Conservation (phyloP, 2,888 invertebrate genomes). For the Cylindroiulus punctatus region DNA sequence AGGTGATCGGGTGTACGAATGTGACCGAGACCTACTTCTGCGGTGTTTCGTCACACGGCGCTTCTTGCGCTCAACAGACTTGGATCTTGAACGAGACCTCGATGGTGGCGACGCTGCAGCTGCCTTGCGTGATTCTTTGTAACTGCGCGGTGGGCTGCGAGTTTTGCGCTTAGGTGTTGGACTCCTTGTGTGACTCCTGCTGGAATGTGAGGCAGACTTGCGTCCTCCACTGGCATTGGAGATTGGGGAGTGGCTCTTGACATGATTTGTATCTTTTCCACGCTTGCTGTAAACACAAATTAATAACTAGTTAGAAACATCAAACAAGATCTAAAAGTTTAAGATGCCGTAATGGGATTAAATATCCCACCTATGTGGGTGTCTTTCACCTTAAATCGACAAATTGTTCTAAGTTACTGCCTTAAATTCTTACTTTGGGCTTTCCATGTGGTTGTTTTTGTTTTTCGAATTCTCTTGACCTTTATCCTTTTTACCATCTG, state of each 20-base stretch:
- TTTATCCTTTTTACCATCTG: conserved; percentile 52
- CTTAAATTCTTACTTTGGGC: not conserved
- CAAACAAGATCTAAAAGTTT: not conserved
- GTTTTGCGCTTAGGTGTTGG: conserved; percentile 46
- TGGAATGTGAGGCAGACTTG: conserved; percentile 55
- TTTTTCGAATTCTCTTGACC: conserved; percentile 54
- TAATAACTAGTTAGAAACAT: not conserved
- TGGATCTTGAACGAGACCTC: conserved; percentile 62
- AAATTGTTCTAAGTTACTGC: too few species aligned
- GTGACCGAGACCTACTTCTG: conserved; percentile 55
- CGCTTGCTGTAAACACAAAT: conserved; percentile 53
- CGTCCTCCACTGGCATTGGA: conserved; percentile 55
- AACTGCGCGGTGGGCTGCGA: conserved; percentile 58
- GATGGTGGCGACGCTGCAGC: conserved; percentile 37
- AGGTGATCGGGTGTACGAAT: conserved; percentile 55
- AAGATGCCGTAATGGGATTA: not conserved
- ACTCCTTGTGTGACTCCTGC: conserved; percentile 57
- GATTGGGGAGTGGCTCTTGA: conserved; percentile 54
- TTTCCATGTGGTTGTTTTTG: conserved; percentile 46
- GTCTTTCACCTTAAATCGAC: too few species aligned
- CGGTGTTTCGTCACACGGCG: conserved; percentile 55
- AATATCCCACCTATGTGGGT: too few species aligned
- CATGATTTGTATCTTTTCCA: conserved; percentile 53
- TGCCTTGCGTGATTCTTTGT: conserved; percentile 57
- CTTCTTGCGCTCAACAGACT: conserved; percentile 53